phyloP scores from a whole-genome alignment of 2,888 invertebrate genomes.

The Hyalella azteca region DNA sequence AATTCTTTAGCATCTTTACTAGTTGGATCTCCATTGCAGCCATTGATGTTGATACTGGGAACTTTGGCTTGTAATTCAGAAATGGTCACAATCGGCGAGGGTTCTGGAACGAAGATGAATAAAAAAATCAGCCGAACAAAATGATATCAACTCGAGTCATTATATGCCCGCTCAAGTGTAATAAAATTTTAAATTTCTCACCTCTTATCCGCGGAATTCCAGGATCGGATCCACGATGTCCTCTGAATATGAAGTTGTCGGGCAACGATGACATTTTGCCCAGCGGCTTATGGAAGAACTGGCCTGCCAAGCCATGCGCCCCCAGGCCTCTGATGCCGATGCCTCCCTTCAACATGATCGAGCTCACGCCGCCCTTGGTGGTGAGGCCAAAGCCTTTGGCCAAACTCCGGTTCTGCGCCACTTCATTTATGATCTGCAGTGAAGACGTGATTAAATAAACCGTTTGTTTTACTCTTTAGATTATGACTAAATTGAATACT shows the following conservation, averaged over 20 bases:
- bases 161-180: no score
- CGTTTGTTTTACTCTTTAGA: background rate
- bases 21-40: conserved; percentile 13
- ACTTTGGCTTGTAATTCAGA: conserved; percentile 33
- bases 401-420: conserved; percentile 25
- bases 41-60: conserved; percentile 58
- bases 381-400: conserved; percentile 13
- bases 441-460: background rate
- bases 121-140: background rate
- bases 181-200: background rate
- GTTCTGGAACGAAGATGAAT: background rate
- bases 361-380: conserved; percentile 6
- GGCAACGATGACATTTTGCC: conserved; percentile 56
- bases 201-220: conserved; percentile 2
- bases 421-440: conserved; percentile 19
- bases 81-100: conserved; percentile 22
- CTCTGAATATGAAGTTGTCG: conserved; percentile 55
- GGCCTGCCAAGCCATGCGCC: conserved; percentile 7
- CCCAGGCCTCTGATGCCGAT: conserved; percentile 29
- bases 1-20: conserved; percentile 22
- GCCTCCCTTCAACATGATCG: conserved; percentile 6
- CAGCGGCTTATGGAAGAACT: conserved; percentile 42
- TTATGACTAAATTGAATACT: no score
- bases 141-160: no score
- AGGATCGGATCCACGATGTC: conserved; percentile 46